A percentile compares a stretch with the other conserved stretches of the same genome.
Evolutionary conservation across 1,140 invertebrate genomes (phyloP).

Genomic region (Harlomillsia oculata): DNA sequence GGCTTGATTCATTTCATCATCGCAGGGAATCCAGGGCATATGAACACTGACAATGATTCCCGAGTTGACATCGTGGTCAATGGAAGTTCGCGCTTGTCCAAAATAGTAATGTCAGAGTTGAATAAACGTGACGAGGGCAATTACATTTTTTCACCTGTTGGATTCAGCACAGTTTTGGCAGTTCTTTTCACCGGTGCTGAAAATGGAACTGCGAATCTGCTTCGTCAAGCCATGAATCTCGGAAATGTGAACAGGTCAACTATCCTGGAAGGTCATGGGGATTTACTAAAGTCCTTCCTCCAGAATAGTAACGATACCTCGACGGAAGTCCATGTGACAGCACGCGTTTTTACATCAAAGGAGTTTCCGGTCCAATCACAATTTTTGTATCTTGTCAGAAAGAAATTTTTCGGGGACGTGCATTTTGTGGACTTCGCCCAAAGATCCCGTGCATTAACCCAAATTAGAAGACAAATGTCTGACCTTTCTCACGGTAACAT

Average conservation of each 20-base stretch:
- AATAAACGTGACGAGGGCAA: background rate
- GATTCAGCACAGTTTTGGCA: background rate
- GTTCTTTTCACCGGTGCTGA: background rate
- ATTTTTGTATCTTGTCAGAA: background rate
- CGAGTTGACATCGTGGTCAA: no score
- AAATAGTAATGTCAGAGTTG: no score
- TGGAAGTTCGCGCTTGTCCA: no score
- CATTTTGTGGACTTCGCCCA: background rate
- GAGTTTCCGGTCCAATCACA: background rate
- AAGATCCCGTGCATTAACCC: background rate
- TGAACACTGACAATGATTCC: no score
- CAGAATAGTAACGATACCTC: no score
- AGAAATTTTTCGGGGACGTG: background rate
- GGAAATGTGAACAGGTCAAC: no score
- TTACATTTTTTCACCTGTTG: background rate
- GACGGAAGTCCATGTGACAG: no score
- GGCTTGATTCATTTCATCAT: no score
- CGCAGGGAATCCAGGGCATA: no score
- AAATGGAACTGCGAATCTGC: background rate
- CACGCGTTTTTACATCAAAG: background rate
- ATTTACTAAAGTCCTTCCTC: no score
- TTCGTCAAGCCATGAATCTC: no score
- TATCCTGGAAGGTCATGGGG: no score
- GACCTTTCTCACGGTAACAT: background rate
- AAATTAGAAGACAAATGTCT: background rate